A percentile compares a stretch with the other conserved stretches of the same genome.
These are phyloP conservation scores for Melanostoma scalare DNA, from an alignment of 2,888 invertebrate species.

Conservation along the genomic window DNA sequence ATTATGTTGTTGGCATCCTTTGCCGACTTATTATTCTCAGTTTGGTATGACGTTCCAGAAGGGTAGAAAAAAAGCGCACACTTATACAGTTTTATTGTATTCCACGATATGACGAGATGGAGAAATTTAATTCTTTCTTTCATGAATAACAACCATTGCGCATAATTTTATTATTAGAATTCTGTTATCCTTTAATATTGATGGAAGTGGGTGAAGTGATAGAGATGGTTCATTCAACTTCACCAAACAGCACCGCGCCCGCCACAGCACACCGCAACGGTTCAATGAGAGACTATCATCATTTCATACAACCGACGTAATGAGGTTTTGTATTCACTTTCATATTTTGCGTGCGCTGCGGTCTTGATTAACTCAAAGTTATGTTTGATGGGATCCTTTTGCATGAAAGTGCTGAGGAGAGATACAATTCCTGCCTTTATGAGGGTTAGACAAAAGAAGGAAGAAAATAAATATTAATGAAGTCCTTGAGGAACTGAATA, in stretches of 20 bases:
- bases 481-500: conserved; percentile 66
- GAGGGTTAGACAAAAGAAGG: conserved; percentile 19
- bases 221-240: conserved; percentile 25
- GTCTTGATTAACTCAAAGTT: conserved; percentile 64
- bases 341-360: conserved; percentile 34
- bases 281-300: neutral
- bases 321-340: conserved; percentile 50
- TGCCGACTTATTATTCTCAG: conserved; percentile 20
- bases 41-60: conserved; percentile 36
- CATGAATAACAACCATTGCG: conserved; percentile 73
- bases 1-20: conserved; percentile 1
- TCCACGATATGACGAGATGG: conserved; percentile 28
- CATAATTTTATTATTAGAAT: conserved; percentile 72
- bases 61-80: neutral
- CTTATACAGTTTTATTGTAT: conserved; percentile 30
- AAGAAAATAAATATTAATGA: conserved; percentile 65
- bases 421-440: neutral
- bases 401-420: conserved; percentile 26
- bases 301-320: conserved; percentile 13
- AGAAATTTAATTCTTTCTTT: conserved; percentile 65
- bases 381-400: conserved; percentile 55
- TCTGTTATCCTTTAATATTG: conserved; percentile 68
- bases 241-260: conserved; percentile 2
- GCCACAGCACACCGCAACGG: neutral
- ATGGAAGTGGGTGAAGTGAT: conserved; percentile 61